Evolutionary conservation across 2,888 invertebrate species (phyloP).

Genomic region (Venustoraphidia nigricollis): DNA sequence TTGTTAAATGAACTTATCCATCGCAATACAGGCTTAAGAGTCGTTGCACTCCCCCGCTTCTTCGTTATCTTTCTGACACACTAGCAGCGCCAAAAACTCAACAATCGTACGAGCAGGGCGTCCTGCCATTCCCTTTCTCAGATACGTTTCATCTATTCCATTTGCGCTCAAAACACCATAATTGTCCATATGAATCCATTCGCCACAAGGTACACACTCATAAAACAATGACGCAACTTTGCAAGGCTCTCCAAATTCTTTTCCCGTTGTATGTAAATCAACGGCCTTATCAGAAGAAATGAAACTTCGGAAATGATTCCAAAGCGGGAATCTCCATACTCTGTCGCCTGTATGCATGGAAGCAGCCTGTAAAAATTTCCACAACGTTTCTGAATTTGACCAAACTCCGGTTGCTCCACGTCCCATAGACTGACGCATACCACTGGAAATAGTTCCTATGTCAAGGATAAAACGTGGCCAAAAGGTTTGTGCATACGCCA

Average conservation of each 20-base stretch:
- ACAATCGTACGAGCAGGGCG: conserved; percentile 63
- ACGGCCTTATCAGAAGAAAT: conserved; percentile 32
- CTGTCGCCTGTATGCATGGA: conserved; percentile 61
- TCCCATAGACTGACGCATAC: conserved; percentile 45
- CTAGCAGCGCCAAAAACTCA: conserved; percentile 47
- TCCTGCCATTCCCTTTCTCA: conserved; percentile 54
- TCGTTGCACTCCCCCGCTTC: no score
- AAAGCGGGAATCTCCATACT: conserved; percentile 71
- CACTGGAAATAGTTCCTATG: conserved; percentile 63
- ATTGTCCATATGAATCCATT: conserved; percentile 72
- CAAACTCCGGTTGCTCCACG: conserved; percentile 57
- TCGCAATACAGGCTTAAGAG: no score
- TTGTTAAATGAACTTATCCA: no score
- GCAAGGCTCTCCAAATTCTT: conserved; percentile 43
- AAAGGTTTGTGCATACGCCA: conserved; percentile 61
- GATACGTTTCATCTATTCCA: conserved; percentile 42
- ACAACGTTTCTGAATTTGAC: conserved; percentile 54
- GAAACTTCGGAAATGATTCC: conserved; percentile 48
- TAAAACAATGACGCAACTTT: conserved; percentile 65
- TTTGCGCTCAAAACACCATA: conserved; percentile 58
- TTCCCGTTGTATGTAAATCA: conserved; percentile 39
- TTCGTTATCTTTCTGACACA: conserved; percentile 24
- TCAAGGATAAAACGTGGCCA: conserved; percentile 59
- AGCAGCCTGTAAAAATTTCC: conserved; percentile 49
- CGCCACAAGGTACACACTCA: conserved; percentile 51